Base-by-base conservation (phyloP, 1,140 invertebrate genomes). In the Ephestia elutella region DNA sequence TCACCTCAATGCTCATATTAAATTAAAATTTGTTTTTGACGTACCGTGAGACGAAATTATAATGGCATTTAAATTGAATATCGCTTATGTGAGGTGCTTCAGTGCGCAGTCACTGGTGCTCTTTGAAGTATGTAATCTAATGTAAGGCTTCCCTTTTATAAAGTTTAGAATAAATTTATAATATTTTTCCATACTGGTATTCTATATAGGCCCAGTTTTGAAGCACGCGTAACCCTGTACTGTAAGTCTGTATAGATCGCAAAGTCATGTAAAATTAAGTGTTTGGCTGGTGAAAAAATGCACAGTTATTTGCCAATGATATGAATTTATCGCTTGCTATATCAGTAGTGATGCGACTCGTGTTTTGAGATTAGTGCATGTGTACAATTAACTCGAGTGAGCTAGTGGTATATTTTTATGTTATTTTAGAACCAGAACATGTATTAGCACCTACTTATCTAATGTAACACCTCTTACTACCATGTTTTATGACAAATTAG, bases 101-200 rank as follows among this genome's bases (percentile, higher is more conserved):
- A 73, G 71, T 76, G 67, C 58, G 49, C 7, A 35, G 25, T 44
- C 59, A 60, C 67, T 65, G 70, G 72, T 75, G 69, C 72, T 73
- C 65, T 63, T 62, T 64, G 48, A 54, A n/a, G n/a, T 57, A 25
- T 51, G 59, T 57, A 25, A 17, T 50, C 30, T 32, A 60, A 65
- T 49, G 57, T 71, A 78, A 73, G 71, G 70, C 71, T 76, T 74
- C 70, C 68, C 65, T 75, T 75, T 77, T 78, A 67, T 75, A 70
- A 66, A 70, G 65, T 69, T 59, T 72, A 69, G 66, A 69, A 57
- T 63, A 56, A 53, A 53, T 21, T 49, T 50, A 50, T 19, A 25
- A 53, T 5, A 25, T 53, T 21, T n/a, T 20, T 50, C 20, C 10
- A n/a, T 50, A 50, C 18, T 11, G 19, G 19, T 53, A 2, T 13